A percentile compares a stretch with the other conserved stretches of the same genome.
Conservation (phyloP, 2,888 invertebrate species). For the Oscheius sp. region DNA sequence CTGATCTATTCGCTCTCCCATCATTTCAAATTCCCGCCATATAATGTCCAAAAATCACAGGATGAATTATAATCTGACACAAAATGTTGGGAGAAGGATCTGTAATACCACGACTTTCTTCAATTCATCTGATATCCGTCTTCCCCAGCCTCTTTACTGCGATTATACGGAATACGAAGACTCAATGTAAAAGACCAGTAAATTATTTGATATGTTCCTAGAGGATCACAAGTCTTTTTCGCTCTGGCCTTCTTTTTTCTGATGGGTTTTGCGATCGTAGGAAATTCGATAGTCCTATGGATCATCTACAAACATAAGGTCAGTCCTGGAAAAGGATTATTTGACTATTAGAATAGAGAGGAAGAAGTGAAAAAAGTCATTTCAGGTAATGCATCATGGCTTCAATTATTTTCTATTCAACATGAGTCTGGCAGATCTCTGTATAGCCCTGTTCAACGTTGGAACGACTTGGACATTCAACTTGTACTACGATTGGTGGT, state of each 20-base stretch:
- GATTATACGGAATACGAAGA: slow-evolving; percentile 24
- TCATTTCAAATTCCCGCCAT: background rate
- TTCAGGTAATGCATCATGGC: slow-evolving; percentile 59
- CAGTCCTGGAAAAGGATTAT: too few species aligned
- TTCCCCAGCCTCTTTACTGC: slow-evolving; percentile 2
- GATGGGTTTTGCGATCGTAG: slow-evolving; percentile 56
- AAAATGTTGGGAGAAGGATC: slow-evolving; percentile 1
- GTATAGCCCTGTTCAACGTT: slow-evolving; percentile 64
- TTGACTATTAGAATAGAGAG: background rate
- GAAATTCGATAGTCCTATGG: slow-evolving; percentile 65
- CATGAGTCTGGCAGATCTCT: slow-evolving; percentile 63
- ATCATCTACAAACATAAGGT: slow-evolving; percentile 59
- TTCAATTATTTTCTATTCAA: slow-evolving; percentile 67
- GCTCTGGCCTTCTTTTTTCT: slow-evolving; percentile 52
- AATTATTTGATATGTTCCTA: slow-evolving; percentile 23
- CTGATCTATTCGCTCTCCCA: too few species aligned
- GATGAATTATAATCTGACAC: slow-evolving; percentile 15
- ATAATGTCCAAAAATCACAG: background rate
- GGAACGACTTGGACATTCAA: slow-evolving; percentile 65
- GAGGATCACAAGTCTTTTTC: slow-evolving; percentile 51
- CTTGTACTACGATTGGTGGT: slow-evolving; percentile 63
- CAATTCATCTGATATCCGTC: background rate
- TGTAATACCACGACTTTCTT: background rate
- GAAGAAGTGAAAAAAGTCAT: background rate
- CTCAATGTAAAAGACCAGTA: background rate